A percentile compares a stretch with the other conserved stretches of the same genome.
phyloP scores from a whole-genome alignment of 2,113 vertebrate genomes.

The Zingel zingel region DNA sequence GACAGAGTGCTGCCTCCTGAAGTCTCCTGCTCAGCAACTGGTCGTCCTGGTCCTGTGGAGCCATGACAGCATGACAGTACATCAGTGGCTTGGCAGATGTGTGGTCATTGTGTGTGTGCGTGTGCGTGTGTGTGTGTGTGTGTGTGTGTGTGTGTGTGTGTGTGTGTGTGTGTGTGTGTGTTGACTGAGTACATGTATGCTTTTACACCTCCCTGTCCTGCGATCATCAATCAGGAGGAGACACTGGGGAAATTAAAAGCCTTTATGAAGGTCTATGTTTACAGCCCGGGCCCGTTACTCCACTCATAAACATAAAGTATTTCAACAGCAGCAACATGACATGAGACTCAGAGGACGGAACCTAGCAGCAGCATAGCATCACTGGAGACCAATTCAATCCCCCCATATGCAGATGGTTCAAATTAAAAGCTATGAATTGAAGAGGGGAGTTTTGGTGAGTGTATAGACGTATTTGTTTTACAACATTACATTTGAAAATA shows the following conservation, averaged over 20 bases:
- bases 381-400: conserved; percentile 13
- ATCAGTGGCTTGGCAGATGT: conserved; percentile 39
- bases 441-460: not conserved
- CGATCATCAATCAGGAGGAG: conserved; percentile 45
- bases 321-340: conserved; percentile 27
- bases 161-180: conserved; percentile 12
- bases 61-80: conserved; percentile 29
- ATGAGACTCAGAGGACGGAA: conserved; percentile 27
- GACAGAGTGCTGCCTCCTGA: not conserved
- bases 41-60: conserved; percentile 10
- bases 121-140: conserved; percentile 25
- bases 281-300: conserved; percentile 14
- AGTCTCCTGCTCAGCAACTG: conserved; percentile 17
- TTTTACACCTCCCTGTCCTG: conserved; percentile 47
- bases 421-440: conserved; percentile 7
- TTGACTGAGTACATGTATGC: conserved; percentile 17
- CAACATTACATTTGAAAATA: not conserved
- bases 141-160: conserved; percentile 8
- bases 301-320: conserved; percentile 51
- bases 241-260: conserved; percentile 73
- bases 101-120: conserved; percentile 11
- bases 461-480: not conserved
- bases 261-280: conserved; percentile 58
- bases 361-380: not conserved
- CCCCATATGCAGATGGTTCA: not conserved